phyloP scores from a whole-genome alignment of 2,797 vertebrate species.

The Ibycter americanus region DNA sequence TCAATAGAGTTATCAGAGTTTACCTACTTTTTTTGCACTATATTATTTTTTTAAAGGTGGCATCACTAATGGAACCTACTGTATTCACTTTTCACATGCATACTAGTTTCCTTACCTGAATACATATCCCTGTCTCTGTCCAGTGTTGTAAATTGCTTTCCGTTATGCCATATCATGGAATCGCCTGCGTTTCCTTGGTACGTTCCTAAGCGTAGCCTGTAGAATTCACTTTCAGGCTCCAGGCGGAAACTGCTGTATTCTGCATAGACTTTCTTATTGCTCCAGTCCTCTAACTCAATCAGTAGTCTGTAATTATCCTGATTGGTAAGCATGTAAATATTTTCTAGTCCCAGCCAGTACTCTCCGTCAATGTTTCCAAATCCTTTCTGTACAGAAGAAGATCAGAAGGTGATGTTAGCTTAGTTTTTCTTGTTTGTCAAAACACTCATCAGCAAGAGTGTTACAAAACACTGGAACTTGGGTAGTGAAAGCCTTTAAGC shows the following conservation, averaged over 20 bases:
- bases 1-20: neutral
- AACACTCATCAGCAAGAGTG: neutral
- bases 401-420: neutral
- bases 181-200: slow-evolving; percentile 98
- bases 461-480: neutral
- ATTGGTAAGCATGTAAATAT: slow-evolving; percentile 91
- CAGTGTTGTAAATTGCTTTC: slow-evolving; percentile 96
- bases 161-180: slow-evolving; percentile 94
- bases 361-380: slow-evolving; percentile 97
- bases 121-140: slow-evolving; percentile 95
- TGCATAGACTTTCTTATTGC: slow-evolving; percentile 95
- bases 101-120: slow-evolving; percentile 78
- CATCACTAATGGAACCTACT: neutral
- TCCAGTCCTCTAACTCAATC: slow-evolving; percentile 98
- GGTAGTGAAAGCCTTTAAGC: neutral
- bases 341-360: slow-evolving; percentile 96
- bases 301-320: slow-evolving; percentile 94
- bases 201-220: slow-evolving; percentile 89
- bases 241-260: slow-evolving; percentile 96
- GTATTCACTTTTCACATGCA: accelerated
- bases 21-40: accelerated
- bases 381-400: slow-evolving; percentile 85
- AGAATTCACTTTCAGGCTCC: slow-evolving; percentile 91
- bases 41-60: neutral
- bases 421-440: neutral